phyloP scores from a whole-genome alignment of 2,797 vertebrate species.

The Galaxias olidus region DNA sequence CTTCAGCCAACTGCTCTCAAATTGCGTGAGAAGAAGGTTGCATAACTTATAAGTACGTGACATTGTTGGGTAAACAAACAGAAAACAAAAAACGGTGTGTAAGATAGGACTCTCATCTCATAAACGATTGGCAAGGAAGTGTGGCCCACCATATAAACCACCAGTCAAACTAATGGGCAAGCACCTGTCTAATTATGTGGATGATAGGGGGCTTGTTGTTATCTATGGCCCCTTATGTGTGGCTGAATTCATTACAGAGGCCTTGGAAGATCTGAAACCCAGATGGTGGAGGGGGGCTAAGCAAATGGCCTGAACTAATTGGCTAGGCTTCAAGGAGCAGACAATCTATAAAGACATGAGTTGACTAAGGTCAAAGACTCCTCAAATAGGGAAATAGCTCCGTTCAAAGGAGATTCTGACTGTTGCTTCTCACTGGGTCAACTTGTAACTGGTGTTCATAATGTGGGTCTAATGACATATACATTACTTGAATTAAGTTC shows the following conservation, averaged over 20 bases:
- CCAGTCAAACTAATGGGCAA: slow-evolving; percentile 56
- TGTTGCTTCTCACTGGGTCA: too few relatives aligned
- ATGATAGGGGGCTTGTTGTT: slow-evolving; percentile 72
- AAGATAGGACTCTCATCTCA: slow-evolving; percentile 34
- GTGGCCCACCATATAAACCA: slow-evolving; percentile 55
- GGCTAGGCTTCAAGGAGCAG: slow-evolving; percentile 48
- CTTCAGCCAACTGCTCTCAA: too few relatives aligned
- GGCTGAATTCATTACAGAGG: slow-evolving; percentile 70
- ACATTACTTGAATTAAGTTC: too few relatives aligned
- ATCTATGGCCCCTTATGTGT: slow-evolving; percentile 63
- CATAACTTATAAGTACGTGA: too few relatives aligned
- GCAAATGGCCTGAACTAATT: slow-evolving; percentile 63
- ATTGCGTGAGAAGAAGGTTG: too few relatives aligned
- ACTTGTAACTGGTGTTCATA: too few relatives aligned
- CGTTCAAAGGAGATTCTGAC: too few relatives aligned
- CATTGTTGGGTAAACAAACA: slow-evolving; percentile 16
- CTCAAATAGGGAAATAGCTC: neutral
- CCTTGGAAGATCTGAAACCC: slow-evolving; percentile 69
- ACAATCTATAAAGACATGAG: slow-evolving; percentile 64
- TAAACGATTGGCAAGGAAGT: slow-evolving; percentile 49
- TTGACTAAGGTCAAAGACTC: slow-evolving; percentile 48
- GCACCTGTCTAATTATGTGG: slow-evolving; percentile 76
- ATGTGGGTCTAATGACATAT: too few relatives aligned
- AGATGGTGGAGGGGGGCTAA: slow-evolving; percentile 71
- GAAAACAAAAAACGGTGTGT: slow-evolving; percentile 28